phyloP scores from a whole-genome alignment of 2,797 vertebrate species.

The Enteromius radiatus region DNA sequence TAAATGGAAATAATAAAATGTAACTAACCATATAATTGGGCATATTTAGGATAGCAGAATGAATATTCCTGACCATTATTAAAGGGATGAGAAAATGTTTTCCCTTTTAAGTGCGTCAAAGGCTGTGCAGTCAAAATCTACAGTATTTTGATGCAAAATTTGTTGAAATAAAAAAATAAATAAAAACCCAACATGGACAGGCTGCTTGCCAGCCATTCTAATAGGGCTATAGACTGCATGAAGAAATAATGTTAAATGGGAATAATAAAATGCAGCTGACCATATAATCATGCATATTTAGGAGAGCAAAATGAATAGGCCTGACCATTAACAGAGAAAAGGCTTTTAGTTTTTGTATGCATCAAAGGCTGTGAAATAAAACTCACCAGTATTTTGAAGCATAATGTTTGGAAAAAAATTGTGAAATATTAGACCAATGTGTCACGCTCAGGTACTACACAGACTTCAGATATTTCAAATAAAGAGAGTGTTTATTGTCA shows the following conservation, averaged over 20 bases:
- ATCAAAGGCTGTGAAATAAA: not conserved
- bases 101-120: conserved; percentile 2
- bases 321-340: not conserved
- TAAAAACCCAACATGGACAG: not conserved
- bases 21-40: conserved; percentile 2
- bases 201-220: not conserved
- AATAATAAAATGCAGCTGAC: conserved; percentile 14
- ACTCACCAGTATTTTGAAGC: not conserved
- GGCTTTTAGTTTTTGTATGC: not conserved
- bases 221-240: not conserved
- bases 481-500: too few species aligned
- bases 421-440: not conserved
- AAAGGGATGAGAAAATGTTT: conserved; percentile 13
- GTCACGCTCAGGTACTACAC: too few species aligned
- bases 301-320: not conserved
- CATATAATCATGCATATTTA: conserved; percentile 26
- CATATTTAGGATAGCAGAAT: conserved; percentile 1
- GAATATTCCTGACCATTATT: not conserved
- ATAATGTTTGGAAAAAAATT: not conserved
- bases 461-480: too few species aligned
- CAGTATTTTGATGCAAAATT: not conserved
- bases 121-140: not conserved
- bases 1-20: conserved; percentile 22
- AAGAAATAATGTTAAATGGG: not conserved
- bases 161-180: not conserved